These are phyloP conservation scores for Odontomyia ornata DNA, from an alignment of 2,888 invertebrate species.

Conservation along the genomic window DNA sequence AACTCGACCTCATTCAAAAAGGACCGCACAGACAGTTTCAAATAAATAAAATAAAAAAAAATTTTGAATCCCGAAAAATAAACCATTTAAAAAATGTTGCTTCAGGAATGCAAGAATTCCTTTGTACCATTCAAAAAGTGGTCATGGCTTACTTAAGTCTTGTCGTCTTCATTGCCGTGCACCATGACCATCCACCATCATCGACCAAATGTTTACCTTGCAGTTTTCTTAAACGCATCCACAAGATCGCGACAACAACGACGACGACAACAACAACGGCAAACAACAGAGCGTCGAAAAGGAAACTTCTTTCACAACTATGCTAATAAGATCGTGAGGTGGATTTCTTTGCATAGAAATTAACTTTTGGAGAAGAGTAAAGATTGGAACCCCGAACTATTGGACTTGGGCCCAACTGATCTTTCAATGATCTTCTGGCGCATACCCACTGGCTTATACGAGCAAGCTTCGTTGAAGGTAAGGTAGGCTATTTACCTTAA, in stretches of 20 bases:
- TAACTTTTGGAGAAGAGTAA: constrained; percentile 33
- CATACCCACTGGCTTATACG: too few species aligned
- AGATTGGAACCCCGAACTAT: constrained; percentile 1
- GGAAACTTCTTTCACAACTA: constrained; percentile 51
- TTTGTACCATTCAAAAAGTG: background rate
- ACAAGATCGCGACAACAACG: too few species aligned
- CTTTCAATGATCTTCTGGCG: background rate
- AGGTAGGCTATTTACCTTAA: constrained; percentile 17
- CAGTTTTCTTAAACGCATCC: constrained; percentile 16
- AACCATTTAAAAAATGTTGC: too few species aligned
- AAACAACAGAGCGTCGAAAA: constrained; percentile 46
- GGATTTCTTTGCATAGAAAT: constrained; percentile 48
- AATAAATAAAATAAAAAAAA: background rate
- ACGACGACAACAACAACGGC: background rate
- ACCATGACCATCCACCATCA: background rate
- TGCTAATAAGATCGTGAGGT: constrained; percentile 54
- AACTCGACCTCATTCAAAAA: too few species aligned
- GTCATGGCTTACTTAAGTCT: background rate
- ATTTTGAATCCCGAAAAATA: too few species aligned
- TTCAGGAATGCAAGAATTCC: constrained; percentile 18
- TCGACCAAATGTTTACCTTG: constrained; percentile 18
- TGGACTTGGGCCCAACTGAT: constrained; percentile 7
- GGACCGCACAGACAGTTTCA: too few species aligned
- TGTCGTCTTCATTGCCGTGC: background rate
- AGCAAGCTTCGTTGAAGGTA: too few species aligned